These are phyloP conservation scores for Trachelus iudaicus DNA, from an alignment of 2,888 invertebrate species.

Conservation along the genomic window DNA sequence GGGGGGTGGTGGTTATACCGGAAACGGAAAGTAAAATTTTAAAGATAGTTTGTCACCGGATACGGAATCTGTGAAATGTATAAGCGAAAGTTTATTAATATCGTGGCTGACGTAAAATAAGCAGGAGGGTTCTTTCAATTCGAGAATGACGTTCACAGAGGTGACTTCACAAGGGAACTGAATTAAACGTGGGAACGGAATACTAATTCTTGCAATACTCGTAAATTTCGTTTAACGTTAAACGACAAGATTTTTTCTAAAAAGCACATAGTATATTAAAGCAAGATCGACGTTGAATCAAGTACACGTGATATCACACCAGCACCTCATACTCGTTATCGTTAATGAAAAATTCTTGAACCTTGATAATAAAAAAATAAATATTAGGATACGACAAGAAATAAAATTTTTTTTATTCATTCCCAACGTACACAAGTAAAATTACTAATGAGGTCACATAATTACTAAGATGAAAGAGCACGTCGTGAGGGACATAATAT, in stretches of 20 bases:
- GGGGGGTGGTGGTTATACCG: background rate
- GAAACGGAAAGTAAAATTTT: background rate
- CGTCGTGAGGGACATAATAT: background rate
- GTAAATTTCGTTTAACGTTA: background rate
- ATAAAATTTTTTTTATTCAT: background rate
- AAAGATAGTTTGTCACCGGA: background rate
- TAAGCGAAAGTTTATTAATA: constrained; percentile 28
- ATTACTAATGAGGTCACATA: background rate
- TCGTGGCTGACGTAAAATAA: constrained; percentile 27
- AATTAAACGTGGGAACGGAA: constrained; percentile 35
- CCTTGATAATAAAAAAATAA: background rate
- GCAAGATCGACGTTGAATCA: background rate
- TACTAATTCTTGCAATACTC: constrained; percentile 37
- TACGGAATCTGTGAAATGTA: background rate
- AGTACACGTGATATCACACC: background rate
- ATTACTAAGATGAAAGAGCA: background rate
- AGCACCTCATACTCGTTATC: background rate
- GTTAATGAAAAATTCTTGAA: background rate
- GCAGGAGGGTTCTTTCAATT: constrained; percentile 4
- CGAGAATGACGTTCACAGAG: constrained; percentile 11
- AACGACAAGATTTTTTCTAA: background rate
- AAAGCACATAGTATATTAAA: background rate
- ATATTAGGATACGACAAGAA: background rate
- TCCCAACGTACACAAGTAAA: background rate
- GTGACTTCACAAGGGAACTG: constrained; percentile 14